Base-by-base conservation (phyloP, 2,113 vertebrate genomes). In the Onychostoma macrolepis region DNA sequence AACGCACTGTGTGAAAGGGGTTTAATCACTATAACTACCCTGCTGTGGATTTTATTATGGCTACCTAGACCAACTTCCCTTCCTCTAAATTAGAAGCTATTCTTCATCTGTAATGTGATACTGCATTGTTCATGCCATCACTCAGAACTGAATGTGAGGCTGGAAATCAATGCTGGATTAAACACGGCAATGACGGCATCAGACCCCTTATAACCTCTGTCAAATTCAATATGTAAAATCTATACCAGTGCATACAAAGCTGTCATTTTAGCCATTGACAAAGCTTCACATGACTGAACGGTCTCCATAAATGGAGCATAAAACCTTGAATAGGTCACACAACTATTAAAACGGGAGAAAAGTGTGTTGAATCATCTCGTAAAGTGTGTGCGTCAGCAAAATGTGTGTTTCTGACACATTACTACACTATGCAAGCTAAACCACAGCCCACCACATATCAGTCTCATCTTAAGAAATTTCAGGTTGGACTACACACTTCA, bases 351-450 rank as follows among this genome's bases (percentile, higher is more conserved):
- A 81, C 1, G n/a, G 24, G 56, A 61, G 8, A n/a, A 61, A 61
- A 61, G 4, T 50, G 26, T 17, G 28, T 48, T 19, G 26, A 78
- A 53, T 76, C 69, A 72, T 26, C 72, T 8, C 6, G 19, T 58
- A 80, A 80, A 80, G 17, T 1, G 15, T 21, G 50, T 24, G 48
- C 2, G 17, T 24, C 50, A 36, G 9, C 17, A 13, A 79, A 75
- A 28, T 45, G 12, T 75, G 72, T 48, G 41, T 48, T 76, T 76
- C 41, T 76, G 41, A 76, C 50, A n/a, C 77, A 79, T 56, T 79
- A 56, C 53, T 80, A 80, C 21, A 36, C 50, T 48, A 28, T 17
- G 74, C 6, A 7, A 53, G 7, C 30, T 56, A 58, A 80, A 56
- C 28, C 48, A 56, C 77, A 79, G 30, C 28, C 76, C 45, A 38